phyloP scores from a whole-genome alignment of 2,888 invertebrate genomes.

The Melikaiella ostensackeni region DNA sequence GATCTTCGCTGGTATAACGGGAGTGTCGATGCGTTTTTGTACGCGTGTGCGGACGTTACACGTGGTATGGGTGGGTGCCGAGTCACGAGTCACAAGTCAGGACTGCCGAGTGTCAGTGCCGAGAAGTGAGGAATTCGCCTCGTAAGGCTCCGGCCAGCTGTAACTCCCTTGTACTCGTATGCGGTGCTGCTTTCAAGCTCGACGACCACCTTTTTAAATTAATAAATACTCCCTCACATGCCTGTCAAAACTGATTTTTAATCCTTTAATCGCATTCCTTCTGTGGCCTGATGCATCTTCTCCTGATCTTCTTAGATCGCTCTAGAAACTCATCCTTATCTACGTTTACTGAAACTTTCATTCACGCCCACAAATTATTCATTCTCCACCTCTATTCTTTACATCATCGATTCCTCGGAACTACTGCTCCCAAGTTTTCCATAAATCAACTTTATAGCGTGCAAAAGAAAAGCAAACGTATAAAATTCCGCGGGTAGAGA shows the following conservation, averaged over 20 bases:
- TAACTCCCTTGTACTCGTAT: conserved; percentile 46
- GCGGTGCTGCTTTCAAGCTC: conserved; percentile 49
- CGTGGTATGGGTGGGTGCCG: conserved; percentile 53
- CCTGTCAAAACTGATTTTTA: conserved; percentile 17
- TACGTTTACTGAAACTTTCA: background rate
- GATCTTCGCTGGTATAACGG: conserved; percentile 28
- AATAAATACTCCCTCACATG: background rate
- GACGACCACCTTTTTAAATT: conserved; percentile 17
- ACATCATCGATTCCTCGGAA: conserved; percentile 1
- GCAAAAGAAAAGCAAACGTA: conserved; percentile 1
- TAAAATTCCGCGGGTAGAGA: conserved; percentile 42
- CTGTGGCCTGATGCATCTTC: too few relatives aligned
- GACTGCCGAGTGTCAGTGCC: conserved; percentile 61
- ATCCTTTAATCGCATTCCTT: conserved; percentile 13
- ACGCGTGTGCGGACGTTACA: background rate
- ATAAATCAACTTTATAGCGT: background rate
- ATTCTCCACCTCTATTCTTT: background rate
- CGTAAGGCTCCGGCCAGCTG: conserved; percentile 65
- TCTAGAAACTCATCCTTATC: background rate
- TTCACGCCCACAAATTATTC: background rate
- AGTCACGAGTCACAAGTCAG: conserved; percentile 55
- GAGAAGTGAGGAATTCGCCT: conserved; percentile 66
- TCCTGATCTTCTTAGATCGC: background rate
- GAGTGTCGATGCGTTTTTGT: conserved; percentile 31
- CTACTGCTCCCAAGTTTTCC: background rate